These are phyloP conservation scores for Tenebrosternarchus preto DNA, from an alignment of 2,113 vertebrate species.

Conservation along the genomic window DNA sequence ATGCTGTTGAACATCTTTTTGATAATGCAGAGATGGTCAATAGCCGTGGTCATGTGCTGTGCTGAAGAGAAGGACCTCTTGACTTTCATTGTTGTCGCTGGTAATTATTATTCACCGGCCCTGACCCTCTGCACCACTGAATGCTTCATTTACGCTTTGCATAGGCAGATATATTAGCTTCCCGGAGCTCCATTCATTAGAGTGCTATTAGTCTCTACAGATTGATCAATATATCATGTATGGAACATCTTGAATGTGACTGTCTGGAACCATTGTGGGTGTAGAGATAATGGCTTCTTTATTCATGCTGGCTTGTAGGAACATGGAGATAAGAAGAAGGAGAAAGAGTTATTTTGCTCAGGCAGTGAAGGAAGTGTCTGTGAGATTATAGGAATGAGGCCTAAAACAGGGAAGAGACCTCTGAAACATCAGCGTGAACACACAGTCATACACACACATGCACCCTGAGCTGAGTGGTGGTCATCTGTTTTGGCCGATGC, in stretches of 20 bases:
- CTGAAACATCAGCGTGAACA: not conserved
- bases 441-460: not conserved
- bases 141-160: constrained; percentile 84
- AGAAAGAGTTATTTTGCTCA: constrained; percentile 81
- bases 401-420: constrained; percentile 61
- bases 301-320: constrained; percentile 93
- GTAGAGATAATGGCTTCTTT: constrained; percentile 90
- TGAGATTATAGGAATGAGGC: constrained; percentile 81
- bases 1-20: not conserved
- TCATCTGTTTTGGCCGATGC: constrained; percentile 2
- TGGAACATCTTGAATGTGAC: constrained; percentile 89
- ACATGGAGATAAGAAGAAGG: constrained; percentile 87
- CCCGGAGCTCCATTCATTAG: constrained; percentile 82
- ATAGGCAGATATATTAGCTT: constrained; percentile 85
- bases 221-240: constrained; percentile 96
- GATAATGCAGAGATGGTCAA: not conserved
- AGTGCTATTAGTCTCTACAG: constrained; percentile 83
- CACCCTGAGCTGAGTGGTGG: too few species aligned
- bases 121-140: constrained; percentile 81
- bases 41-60: constrained; percentile 64
- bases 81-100: constrained; percentile 84
- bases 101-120: constrained; percentile 83
- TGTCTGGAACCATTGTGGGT: constrained; percentile 89
- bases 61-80: constrained; percentile 79
- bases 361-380: constrained; percentile 72